A percentile compares a stretch with the other conserved stretches of the same genome.
These are phyloP conservation scores for Marmota flaviventris DNA, from an alignment of 2,113 vertebrate genomes.

Conservation along the genomic window DNA sequence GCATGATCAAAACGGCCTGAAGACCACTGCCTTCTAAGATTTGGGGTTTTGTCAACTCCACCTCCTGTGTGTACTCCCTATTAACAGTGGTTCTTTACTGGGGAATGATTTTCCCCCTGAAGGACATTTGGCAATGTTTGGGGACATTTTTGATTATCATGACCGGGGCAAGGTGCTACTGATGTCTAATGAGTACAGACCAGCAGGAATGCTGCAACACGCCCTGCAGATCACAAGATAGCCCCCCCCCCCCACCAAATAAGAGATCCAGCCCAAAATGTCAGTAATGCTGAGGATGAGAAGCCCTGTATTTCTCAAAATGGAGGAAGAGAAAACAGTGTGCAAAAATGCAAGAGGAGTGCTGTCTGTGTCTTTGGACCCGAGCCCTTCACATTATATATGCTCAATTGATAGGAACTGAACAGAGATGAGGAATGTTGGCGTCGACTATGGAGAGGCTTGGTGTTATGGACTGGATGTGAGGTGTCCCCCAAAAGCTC, in stretches of 20 bases:
- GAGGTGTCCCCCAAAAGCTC: too few relatives aligned
- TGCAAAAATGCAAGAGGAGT: background rate
- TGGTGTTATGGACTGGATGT: too few relatives aligned
- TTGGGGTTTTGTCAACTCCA: background rate
- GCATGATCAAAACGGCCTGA: background rate
- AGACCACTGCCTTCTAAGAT: background rate
- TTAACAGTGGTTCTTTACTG: background rate
- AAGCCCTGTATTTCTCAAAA: background rate
- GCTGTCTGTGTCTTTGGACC: background rate
- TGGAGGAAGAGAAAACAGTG: background rate
- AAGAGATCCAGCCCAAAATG: background rate
- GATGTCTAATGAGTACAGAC: background rate
- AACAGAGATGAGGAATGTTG: background rate
- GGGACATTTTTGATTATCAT: background rate
- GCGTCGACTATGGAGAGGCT: too few relatives aligned
- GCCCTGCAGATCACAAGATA: background rate
- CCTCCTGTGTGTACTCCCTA: background rate
- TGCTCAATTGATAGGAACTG: background rate
- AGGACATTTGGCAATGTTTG: background rate
- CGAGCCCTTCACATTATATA: background rate
- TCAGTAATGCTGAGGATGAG: background rate
- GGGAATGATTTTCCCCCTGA: background rate
- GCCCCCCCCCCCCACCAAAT: too few relatives aligned
- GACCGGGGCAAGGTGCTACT: background rate
- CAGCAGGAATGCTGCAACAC: background rate